These are phyloP conservation scores for Corvus cornix DNA, from an alignment of 2,113 vertebrate genomes.

Conservation along the genomic window DNA sequence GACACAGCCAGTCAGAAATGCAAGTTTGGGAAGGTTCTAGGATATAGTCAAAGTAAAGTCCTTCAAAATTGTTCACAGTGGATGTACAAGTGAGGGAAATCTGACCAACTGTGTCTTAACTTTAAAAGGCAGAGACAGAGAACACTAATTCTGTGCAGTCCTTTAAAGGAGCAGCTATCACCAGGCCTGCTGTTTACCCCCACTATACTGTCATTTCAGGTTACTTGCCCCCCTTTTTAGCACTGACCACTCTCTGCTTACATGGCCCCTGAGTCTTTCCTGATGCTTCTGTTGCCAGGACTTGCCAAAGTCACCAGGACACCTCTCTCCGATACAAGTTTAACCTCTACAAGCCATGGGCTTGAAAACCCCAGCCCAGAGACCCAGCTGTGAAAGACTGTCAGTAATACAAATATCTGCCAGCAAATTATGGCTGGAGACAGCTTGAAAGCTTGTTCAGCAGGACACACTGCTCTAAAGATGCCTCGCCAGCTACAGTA, in stretches of 20 bases:
- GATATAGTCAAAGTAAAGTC: neutral
- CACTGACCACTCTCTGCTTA: neutral
- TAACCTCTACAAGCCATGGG: neutral
- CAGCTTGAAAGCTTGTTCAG: neutral
- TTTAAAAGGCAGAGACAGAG: neutral
- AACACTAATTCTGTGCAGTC: neutral
- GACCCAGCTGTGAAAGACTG: slow-evolving; percentile 54
- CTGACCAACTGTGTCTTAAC: neutral
- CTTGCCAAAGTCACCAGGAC: neutral
- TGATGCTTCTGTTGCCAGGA: neutral
- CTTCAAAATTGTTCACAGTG: neutral
- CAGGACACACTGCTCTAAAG: slow-evolving; percentile 30
- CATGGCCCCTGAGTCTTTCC: neutral
- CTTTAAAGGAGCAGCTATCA: neutral
- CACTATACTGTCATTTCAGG: neutral
- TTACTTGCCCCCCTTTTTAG: neutral
- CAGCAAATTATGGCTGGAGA: slow-evolving; percentile 45
- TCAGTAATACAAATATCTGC: slow-evolving; percentile 42
- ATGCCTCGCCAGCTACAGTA: neutral
- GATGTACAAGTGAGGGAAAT: neutral
- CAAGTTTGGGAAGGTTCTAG: neutral
- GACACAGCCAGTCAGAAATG: neutral
- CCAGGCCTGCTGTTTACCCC: neutral
- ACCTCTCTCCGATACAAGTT: neutral
- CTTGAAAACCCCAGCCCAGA: neutral